A percentile compares a stretch with the other conserved stretches of the same genome.
phyloP scores from a whole-genome alignment of 2,113 vertebrate genomes.

The Mustelus asterias region DNA sequence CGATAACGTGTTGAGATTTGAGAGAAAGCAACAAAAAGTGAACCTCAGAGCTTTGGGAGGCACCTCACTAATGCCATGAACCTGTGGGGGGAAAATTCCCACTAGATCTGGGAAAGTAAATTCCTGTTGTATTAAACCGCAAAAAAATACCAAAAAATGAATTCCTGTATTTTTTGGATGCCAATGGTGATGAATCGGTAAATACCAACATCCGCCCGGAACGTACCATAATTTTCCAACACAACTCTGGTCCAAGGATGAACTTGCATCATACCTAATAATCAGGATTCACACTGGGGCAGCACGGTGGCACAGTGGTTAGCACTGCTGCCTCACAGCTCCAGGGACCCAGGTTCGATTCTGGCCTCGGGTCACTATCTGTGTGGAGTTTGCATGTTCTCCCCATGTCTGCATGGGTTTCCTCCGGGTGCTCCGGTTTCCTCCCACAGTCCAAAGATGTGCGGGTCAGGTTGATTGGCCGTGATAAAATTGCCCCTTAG shows the following conservation, averaged over 20 bases:
- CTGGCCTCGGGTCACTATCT: no score
- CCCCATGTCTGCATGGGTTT: no score
- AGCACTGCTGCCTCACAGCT: no score
- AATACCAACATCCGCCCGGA: background rate
- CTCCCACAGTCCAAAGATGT: no score
- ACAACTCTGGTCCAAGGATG: background rate
- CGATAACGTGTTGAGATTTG: background rate
- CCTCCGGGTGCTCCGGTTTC: no score
- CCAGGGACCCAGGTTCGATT: no score
- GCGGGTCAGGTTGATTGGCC: no score
- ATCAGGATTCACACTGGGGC: background rate
- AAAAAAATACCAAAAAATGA: no score
- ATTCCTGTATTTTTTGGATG: background rate
- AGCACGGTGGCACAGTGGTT: no score
- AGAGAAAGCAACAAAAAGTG: background rate
- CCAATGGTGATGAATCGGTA: background rate
- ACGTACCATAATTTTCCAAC: background rate
- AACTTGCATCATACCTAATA: no score
- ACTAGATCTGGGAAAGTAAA: background rate
- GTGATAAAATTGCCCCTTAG: no score
- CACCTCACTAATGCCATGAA: background rate
- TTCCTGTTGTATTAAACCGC: background rate
- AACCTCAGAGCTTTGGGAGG: background rate
- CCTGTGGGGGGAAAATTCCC: background rate
- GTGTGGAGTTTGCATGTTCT: no score